Base-by-base conservation (phyloP, 2,888 invertebrate genomes). In the Drosophila meridiana region DNA sequence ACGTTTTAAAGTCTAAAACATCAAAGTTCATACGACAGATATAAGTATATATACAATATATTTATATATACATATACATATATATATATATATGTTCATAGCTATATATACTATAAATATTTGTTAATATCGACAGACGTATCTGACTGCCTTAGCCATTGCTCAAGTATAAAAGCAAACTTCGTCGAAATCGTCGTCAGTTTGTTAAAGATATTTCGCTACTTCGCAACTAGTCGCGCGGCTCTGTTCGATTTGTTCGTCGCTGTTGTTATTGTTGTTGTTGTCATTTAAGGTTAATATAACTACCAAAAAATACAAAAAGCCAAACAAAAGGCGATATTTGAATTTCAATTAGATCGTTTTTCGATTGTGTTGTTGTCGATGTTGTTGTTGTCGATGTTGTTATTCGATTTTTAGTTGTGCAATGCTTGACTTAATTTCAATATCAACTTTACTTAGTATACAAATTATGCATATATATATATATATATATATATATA, bases 1-100 rank as follows among this genome's bases (percentile, higher is more conserved):
- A 66, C 66, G 77, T 73, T 84, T 75, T 84, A 82, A 85, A 89
- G 85, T 85, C 85, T 89, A 87, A 85, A 76, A 72, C 74, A 66
- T 48, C 69, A 69, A 68, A 80, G 69, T 80, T 69, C 73, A 80
- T 76, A 80, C 63, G 20, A 28, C 34, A 26, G 56, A 65, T 50
- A 55, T 47, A 52, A 40, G 52, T 55, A 62, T 26, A 42, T 50
- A 47, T 59, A 53, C 20, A 20, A 20, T 55, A 62, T 26, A 42
- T 50, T 43, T 59, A 53, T 55, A 62, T 26, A 42, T 50, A 47
- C 56, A 53, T 43, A 61, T 14, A 47, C 43, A 71, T 45, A 26
- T 28, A 53, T 63, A 40, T 47, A 38, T 32, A 28, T 64, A 47
- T 47, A 56, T 70, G 48, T 60, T 52, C 45, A 55, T 50, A 58